Evolutionary conservation across 1,140 invertebrate species (phyloP).

Genomic region (Drosophila ironensis): DNA sequence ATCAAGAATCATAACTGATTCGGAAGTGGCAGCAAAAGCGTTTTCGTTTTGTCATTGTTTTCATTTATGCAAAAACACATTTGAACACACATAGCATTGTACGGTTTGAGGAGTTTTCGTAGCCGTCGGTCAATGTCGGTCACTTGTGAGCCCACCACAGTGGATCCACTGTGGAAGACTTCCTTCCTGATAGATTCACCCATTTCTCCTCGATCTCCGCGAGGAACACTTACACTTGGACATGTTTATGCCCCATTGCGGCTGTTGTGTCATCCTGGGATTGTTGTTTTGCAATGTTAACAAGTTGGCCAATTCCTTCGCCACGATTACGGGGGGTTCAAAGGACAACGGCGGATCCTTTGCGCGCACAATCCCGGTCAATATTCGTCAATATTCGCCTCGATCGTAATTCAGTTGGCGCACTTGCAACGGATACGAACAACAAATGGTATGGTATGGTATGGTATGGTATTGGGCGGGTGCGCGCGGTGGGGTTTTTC

Average conservation of each 20-base stretch:
- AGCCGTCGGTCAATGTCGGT: slow-evolving; percentile 75
- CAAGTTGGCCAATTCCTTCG: slow-evolving; percentile 62
- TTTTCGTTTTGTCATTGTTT: slow-evolving; percentile 71
- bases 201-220: not conserved
- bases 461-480: no score
- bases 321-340: slow-evolving; percentile 45
- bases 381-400: not conserved
- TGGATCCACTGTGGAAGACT: no score
- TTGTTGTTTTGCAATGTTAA: slow-evolving; percentile 54
- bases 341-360: slow-evolving; percentile 26
- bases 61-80: slow-evolving; percentile 53
- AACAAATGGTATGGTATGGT: no score
- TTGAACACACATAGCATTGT: slow-evolving; percentile 19
- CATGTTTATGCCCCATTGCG: slow-evolving; percentile 76
- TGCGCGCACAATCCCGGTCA: slow-evolving; percentile 1
- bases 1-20: slow-evolving; percentile 41
- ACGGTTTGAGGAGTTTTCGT: slow-evolving; percentile 33
- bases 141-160: slow-evolving; percentile 9
- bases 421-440: slow-evolving; percentile 26
- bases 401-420: not conserved
- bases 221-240: slow-evolving; percentile 75
- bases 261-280: slow-evolving; percentile 75
- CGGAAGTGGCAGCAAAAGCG: slow-evolving; percentile 70
- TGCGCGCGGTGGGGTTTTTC: not conserved
- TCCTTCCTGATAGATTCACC: no score